These are phyloP conservation scores for Enteromius unitaeniatus DNA, from an alignment of 2,797 vertebrate species.

Conservation along the genomic window DNA sequence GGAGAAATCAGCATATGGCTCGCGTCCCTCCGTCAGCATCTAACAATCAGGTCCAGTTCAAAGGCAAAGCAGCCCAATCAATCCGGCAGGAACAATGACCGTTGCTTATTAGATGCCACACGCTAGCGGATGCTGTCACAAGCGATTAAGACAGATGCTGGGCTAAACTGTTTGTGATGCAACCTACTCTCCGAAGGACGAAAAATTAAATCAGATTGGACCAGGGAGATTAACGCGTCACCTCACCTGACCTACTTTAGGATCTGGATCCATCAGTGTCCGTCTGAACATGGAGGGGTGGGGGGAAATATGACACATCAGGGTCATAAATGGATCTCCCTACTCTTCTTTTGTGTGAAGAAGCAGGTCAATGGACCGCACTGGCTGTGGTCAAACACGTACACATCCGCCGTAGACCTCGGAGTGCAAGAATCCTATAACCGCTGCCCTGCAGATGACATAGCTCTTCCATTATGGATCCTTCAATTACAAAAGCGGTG, in stretches of 20 bases:
- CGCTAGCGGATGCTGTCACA: slow-evolving; percentile 53
- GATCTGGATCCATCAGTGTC: slow-evolving; percentile 60
- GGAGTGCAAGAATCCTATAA: neutral
- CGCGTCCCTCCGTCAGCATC: slow-evolving; percentile 7
- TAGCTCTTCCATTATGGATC: neutral
- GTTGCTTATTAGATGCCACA: slow-evolving; percentile 50
- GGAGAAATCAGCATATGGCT: slow-evolving; percentile 35
- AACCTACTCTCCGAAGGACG: slow-evolving; percentile 33
- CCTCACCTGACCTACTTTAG: slow-evolving; percentile 73
- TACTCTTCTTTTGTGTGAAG: slow-evolving; percentile 55
- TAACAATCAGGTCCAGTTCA: slow-evolving; percentile 50
- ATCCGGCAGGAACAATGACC: slow-evolving; percentile 49
- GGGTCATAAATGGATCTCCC: slow-evolving; percentile 63
- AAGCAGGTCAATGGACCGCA: slow-evolving; percentile 47
- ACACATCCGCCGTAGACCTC: neutral
- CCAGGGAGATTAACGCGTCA: slow-evolving; percentile 57
- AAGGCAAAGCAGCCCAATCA: slow-evolving; percentile 53
- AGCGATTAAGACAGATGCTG: slow-evolving; percentile 57
- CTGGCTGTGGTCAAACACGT: slow-evolving; percentile 1
- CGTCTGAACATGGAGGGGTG: slow-evolving; percentile 58
- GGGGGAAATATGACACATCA: slow-evolving; percentile 60
- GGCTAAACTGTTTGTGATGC: slow-evolving; percentile 59
- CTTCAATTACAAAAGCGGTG: neutral
- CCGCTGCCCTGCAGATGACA: neutral
- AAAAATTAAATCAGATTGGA: slow-evolving; percentile 27